These are phyloP conservation scores for Ploceus nigricollis DNA, from an alignment of 2,113 vertebrate genomes.

Conservation along the genomic window DNA sequence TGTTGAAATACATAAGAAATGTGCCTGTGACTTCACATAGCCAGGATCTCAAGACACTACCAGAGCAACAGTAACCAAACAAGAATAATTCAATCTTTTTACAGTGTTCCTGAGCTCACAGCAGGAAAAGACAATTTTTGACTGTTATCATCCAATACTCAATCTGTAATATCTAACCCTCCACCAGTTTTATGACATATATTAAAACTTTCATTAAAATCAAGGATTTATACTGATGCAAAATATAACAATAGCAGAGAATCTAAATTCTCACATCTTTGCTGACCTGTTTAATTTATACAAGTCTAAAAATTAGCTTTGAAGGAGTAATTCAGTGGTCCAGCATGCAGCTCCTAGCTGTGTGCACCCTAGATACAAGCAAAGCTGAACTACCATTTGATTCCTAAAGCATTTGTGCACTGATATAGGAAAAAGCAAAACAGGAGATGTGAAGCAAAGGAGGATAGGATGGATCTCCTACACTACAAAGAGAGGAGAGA, in stretches of 20 bases:
- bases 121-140: not conserved
- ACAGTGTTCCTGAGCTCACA: not conserved
- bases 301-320: not conserved
- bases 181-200: not conserved
- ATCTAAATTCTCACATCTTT: not conserved
- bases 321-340: not conserved
- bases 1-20: not conserved
- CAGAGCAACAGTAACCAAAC: not conserved
- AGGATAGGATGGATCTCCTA: not conserved
- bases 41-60: not conserved
- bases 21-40: not conserved
- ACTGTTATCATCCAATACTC: not conserved
- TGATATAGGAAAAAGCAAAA: not conserved
- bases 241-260: not conserved
- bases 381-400: not conserved
- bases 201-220: not conserved
- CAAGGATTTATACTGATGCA: not conserved
- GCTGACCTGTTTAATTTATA: not conserved
- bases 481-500: not conserved
- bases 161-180: not conserved
- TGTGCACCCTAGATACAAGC: not conserved
- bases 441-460: not conserved
- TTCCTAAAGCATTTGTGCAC: not conserved
- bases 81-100: not conserved
- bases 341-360: not conserved